Evolutionary conservation across 2,113 vertebrate species (phyloP), one percentile per base, ranked within the genome.

Genomic region (Syngnathus scovelli): DNA sequence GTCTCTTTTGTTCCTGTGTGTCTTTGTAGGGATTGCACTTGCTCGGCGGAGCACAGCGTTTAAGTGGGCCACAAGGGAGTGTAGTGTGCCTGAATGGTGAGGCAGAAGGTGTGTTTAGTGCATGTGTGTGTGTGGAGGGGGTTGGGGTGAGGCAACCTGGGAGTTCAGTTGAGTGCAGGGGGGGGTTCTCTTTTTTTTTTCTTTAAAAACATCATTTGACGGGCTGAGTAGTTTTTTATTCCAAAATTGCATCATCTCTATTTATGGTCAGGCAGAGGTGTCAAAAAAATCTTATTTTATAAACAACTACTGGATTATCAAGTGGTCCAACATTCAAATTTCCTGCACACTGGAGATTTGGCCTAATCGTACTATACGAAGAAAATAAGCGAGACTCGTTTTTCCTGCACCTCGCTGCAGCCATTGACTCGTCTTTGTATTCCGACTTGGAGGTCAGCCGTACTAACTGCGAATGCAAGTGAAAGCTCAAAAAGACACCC

Each of bases 21-120:
- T 87, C 87, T 88, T 90, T 89, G 85, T 86, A 87, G 87, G 83
- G 79, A 83, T 87, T 79, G 84, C 87, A 85, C 85, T 88, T 88
- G 89, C 79, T 88, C 86, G 84, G 81, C 79, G 79, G 89, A 88
- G 88, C 87, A 88, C 79, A 77, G 86, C 76, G 69, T 87, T 91
- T 92, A 92, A 92, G 91, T 92, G 90, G 90, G 84, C 90, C 91
- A 90, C 90, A 86, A 85, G 91, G 90, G 91, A 92, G 84, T 62
- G 61, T 74, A 92, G 84, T 62, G 61, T 74, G 80, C 49, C 82
- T 91, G 83, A 90, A 89, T 88, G 74, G 81, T 78, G 83, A 84
- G 76, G 86, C 72, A 81, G 82, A 73, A 78, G 78, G 83, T 86
- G 83, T 79, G 64, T 71, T 23, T 1, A 19, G 64, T 13, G 62